phyloP scores from a whole-genome alignment of 2,113 vertebrate genomes.

The Eonycteris spelaea region DNA sequence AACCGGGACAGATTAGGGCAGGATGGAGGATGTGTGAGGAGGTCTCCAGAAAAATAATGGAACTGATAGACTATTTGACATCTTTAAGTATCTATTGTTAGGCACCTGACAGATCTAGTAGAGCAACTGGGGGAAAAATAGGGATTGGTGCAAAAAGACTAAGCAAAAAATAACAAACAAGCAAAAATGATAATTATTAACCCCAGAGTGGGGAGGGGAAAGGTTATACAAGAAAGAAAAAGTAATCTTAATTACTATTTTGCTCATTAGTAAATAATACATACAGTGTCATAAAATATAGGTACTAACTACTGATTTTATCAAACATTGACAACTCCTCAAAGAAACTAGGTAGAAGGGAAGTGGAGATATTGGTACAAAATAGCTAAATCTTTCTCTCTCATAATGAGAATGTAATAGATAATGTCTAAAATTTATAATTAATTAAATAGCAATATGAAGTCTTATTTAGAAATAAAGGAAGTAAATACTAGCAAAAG shows the following conservation, averaged over 20 bases:
- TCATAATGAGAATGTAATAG: neutral
- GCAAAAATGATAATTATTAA: neutral
- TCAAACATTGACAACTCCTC: neutral
- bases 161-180: neutral
- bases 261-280: conserved; percentile 13
- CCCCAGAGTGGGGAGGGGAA: neutral
- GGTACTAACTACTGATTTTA: neutral
- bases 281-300: neutral
- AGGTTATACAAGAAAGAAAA: neutral
- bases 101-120: neutral
- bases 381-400: conserved; percentile 7
- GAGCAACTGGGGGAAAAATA: neutral
- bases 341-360: neutral
- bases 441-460: neutral
- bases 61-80: neutral
- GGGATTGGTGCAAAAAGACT: neutral
- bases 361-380: neutral
- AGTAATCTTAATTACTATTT: neutral
- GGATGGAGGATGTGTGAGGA: neutral
- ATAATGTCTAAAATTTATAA: conserved; percentile 7
- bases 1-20: neutral
- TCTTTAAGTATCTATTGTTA: neutral
- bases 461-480: conserved; percentile 28
- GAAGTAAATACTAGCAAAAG: conserved; percentile 11
- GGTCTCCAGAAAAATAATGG: neutral